Conservation (phyloP, 2,888 invertebrate species). For the Linnaemya tessellans region DNA sequence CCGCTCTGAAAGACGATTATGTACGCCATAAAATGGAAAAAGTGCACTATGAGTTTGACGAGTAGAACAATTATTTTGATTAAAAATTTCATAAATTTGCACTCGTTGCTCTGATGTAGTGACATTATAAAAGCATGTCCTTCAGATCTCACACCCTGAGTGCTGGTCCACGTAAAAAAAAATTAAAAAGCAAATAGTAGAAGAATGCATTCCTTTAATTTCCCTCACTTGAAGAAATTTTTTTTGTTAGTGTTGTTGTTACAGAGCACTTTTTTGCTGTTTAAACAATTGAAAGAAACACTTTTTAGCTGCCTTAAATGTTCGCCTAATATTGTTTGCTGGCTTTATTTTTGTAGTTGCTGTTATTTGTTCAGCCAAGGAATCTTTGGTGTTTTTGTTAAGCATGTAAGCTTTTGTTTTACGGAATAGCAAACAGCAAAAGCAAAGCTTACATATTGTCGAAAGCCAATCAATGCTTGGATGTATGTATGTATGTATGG, state of each 20-base stretch:
- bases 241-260: constrained; percentile 29
- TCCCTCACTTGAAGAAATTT: not conserved
- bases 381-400: constrained; percentile 60
- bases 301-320: constrained; percentile 63
- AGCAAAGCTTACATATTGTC: constrained; percentile 39
- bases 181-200: no score
- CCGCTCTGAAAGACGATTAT: no score
- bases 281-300: constrained; percentile 67
- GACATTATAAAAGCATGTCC: no score
- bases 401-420: constrained; percentile 64
- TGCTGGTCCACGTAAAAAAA: no score
- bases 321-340: constrained; percentile 58
- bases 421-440: constrained; percentile 45
- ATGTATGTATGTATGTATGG: not conserved
- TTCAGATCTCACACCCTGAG: no score
- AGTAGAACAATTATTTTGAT: no score
- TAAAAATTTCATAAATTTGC: no score
- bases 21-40: no score
- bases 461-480: constrained; percentile 27
- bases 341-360: constrained; percentile 33
- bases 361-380: constrained; percentile 54
- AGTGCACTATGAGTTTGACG: no score
- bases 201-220: constrained; percentile 33
- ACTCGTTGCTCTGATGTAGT: no score
- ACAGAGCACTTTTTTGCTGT: constrained; percentile 13